Evolutionary conservation across 2,113 vertebrate species (phyloP).

Genomic region (Nyctereutes procyonoides): DNA sequence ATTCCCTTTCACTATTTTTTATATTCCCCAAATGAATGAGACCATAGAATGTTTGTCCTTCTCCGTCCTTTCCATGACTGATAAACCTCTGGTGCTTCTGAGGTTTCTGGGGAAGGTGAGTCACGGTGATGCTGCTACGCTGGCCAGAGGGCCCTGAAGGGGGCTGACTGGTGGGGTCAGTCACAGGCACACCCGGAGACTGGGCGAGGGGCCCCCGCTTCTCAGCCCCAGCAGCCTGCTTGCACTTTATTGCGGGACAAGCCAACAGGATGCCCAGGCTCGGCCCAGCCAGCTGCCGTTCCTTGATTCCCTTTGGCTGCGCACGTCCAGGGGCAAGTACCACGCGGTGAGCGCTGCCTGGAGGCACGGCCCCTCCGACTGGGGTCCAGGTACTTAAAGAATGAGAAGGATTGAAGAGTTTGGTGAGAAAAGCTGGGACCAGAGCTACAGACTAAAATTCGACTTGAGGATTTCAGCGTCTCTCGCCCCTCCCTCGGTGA

Average conservation of each 20-base stretch:
- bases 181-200: neutral
- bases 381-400: neutral
- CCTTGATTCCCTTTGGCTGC: neutral
- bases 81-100: neutral
- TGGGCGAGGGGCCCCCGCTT: neutral
- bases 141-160: neutral
- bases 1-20: no score
- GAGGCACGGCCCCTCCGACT: neutral
- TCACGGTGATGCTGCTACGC: neutral
- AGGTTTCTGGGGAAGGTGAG: neutral
- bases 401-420: neutral
- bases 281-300: neutral
- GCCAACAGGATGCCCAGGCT: neutral
- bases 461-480: neutral
- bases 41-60: no score
- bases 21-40: no score
- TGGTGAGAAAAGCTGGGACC: neutral
- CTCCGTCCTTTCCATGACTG: neutral
- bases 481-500: neutral
- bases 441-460: neutral
- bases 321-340: neutral
- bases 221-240: neutral
- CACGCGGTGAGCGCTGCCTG: neutral
- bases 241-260: neutral
- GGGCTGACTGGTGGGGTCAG: neutral